phyloP scores from a whole-genome alignment of 2,113 vertebrate species.

The Apodemus sylvaticus region DNA sequence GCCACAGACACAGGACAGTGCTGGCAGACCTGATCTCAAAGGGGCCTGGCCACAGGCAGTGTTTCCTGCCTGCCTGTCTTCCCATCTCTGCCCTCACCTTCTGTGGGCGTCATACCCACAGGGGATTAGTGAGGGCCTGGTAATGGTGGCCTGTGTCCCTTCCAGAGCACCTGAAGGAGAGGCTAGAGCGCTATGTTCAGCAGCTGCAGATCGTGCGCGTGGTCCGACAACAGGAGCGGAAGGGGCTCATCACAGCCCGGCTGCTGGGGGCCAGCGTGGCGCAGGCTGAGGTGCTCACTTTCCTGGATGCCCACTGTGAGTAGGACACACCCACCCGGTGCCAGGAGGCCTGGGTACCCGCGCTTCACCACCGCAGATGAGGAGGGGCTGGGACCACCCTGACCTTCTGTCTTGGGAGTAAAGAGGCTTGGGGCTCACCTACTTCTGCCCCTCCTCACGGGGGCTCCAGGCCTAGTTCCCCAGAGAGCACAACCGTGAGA shows the following conservation, averaged over 20 bases:
- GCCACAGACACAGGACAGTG: not conserved
- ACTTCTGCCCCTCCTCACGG: not conserved
- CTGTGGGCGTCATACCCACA: not conserved
- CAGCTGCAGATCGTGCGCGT: slow-evolving; percentile 93
- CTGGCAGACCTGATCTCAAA: not conserved
- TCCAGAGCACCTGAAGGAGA: slow-evolving; percentile 91
- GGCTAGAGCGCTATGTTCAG: slow-evolving; percentile 89
- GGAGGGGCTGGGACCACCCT: not conserved
- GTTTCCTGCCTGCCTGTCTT: not conserved
- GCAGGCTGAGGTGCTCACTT: slow-evolving; percentile 94
- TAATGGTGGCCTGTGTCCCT: not conserved
- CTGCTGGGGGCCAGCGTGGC: slow-evolving; percentile 93
- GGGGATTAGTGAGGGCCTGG: not conserved
- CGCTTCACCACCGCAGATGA: not conserved
- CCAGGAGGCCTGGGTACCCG: not conserved
- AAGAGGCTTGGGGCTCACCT: not conserved
- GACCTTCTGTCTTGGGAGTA: not conserved
- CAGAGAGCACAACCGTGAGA: not conserved
- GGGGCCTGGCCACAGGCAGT: not conserved
- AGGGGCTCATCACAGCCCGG: slow-evolving; percentile 95
- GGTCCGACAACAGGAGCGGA: slow-evolving; percentile 92
- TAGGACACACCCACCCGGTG: not conserved
- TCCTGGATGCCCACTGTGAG: slow-evolving; percentile 94
- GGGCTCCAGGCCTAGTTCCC: not conserved
- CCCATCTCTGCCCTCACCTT: not conserved